These are phyloP conservation scores for Fulmarus glacialis DNA, from an alignment of 2,113 vertebrate species.

Conservation along the genomic window DNA sequence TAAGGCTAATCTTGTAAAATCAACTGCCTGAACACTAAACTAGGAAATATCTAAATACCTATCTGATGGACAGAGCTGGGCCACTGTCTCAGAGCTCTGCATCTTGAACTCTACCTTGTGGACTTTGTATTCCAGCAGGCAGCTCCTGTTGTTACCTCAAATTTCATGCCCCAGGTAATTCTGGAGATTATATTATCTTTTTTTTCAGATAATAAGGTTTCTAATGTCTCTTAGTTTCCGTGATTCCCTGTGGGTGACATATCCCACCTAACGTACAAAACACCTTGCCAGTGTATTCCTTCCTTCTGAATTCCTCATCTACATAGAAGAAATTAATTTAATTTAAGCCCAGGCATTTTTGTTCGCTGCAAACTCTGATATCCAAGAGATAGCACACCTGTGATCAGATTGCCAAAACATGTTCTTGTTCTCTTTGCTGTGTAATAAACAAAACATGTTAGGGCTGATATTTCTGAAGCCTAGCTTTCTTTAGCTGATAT, in stretches of 20 bases:
- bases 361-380: background rate
- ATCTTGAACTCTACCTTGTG: background rate
- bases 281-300: background rate
- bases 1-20: background rate
- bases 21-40: background rate
- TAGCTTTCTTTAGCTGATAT: background rate
- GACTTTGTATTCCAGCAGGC: background rate
- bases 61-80: background rate
- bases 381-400: slow-evolving; percentile 26
- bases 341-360: background rate
- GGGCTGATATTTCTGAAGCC: slow-evolving; percentile 19
- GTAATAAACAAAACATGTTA: slow-evolving; percentile 39
- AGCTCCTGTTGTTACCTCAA: background rate
- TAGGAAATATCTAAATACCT: background rate
- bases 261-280: background rate
- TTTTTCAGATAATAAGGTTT: background rate
- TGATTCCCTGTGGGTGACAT: background rate
- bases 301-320: background rate
- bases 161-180: background rate
- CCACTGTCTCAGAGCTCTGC: background rate
- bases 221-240: background rate
- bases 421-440: slow-evolving; percentile 18
- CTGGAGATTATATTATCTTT: background rate
- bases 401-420: slow-evolving; percentile 15
- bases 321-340: background rate